Percentiles rank a stretch among this genome's conserved stretches.
These are phyloP conservation scores for Syngnathus acus DNA, from an alignment of 2,797 vertebrate species.

Conservation along the genomic window DNA sequence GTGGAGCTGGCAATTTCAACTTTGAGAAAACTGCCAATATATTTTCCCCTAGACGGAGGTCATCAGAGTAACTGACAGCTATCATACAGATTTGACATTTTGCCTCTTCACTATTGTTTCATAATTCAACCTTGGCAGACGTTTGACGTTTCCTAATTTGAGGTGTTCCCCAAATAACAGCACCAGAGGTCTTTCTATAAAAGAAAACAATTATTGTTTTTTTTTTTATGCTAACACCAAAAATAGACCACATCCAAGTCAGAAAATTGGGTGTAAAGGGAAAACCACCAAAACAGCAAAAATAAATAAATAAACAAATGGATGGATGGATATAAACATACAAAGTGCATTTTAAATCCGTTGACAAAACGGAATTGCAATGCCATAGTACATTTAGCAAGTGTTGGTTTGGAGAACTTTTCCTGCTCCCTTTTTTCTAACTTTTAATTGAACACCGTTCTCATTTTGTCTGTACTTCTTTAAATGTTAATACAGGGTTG, in stretches of 20 bases:
- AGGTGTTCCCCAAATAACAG: not conserved
- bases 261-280: not conserved
- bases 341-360: too few relatives aligned
- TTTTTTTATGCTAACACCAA: too few relatives aligned
- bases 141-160: too few relatives aligned
- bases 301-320: not conserved
- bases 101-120: too few relatives aligned
- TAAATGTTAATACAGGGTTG: constrained; percentile 9
- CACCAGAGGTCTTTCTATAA: too few relatives aligned
- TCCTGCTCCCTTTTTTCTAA: not conserved
- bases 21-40: not conserved
- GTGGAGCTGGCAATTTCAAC: not conserved
- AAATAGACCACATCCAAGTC: not conserved
- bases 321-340: too few relatives aligned
- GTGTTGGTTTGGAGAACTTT: not conserved
- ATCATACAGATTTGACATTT: too few relatives aligned
- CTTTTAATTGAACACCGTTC: not conserved
- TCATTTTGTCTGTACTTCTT: not conserved
- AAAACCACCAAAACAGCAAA: not conserved
- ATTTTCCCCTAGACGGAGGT: not conserved
- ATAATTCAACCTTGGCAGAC: too few relatives aligned
- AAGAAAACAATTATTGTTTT: too few relatives aligned
- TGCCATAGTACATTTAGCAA: not conserved
- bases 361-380: not conserved
- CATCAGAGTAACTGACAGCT: not conserved